Evolutionary conservation across 2,888 invertebrate genomes (phyloP), one percentile per base, ranked within the genome.

Genomic region (Hecatera dysodea): DNA sequence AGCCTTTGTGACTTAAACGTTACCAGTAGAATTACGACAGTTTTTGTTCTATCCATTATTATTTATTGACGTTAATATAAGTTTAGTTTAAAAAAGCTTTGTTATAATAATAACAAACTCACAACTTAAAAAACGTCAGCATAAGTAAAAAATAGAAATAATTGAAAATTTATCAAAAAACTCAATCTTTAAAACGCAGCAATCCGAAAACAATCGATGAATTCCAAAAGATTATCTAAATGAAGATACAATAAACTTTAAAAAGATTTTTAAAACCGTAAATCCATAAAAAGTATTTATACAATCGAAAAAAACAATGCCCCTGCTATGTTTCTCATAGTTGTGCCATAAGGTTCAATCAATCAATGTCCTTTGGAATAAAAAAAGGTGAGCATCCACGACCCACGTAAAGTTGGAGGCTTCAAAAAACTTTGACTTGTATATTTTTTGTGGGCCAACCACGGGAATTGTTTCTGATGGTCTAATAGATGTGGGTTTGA

Each of bases 291-390:
- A 91, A 90, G 87, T 75, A 71, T 83, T 80, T 86, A 72, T 69
- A 72, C 56, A 24, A 88, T 88, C 48, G 61, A 75, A 94, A 95
- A 95, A 94, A 94, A 93, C 92, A 93, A 93, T 93, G 87, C 90
- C 92, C 84, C 92, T 86, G 89, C 93, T 86, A 92, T 89, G 92
- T 90, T 94, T 92, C 94, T 92, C 94, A 95, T 93, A 94, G 93
- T 90, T 90, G 86, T 90, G 89, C 91, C 91, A 93, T 93, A 94
- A 94, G 92, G 95, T 92, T 92, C 94, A 94, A 95, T 95, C 95
- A 95, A 95, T 95, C 95, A 95, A 95, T 93, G 95, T 95, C 95
- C 92, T 91, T 92, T 92, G 92, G 93, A 93, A 92, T 93, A 94
- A 95, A 94, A 93, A 93, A 93, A 85, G 86, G 84, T 85, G 91